Conservation (phyloP, 2,797 vertebrate genomes). For the Catostomus latipinnis region DNA sequence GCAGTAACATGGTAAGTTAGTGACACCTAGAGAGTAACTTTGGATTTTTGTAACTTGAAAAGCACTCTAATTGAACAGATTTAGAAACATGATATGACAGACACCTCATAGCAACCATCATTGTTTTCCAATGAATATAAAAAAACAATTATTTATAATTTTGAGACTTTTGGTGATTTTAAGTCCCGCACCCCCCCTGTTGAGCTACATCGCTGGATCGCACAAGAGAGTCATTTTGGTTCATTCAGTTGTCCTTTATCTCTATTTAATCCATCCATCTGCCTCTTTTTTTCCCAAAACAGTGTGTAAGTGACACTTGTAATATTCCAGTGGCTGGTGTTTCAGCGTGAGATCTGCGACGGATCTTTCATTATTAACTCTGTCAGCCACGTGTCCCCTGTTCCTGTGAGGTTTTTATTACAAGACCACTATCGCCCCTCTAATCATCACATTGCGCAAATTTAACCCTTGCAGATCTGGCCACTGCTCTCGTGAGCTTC, state of each 20-base stretch:
- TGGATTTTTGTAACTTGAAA: not conserved
- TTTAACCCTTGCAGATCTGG: conserved; percentile 72
- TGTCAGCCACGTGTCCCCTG: conserved; percentile 81
- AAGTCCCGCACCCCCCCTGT: not conserved
- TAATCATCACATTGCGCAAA: conserved; percentile 64
- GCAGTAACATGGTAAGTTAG: conserved; percentile 15
- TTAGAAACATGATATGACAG: not conserved
- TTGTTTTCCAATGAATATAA: no score
- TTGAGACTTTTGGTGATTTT: not conserved
- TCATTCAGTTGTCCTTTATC: conserved; percentile 65
- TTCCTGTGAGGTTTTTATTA: conserved; percentile 86
- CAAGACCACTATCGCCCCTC: conserved; percentile 76
- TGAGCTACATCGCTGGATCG: conserved; percentile 4
- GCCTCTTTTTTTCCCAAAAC: conserved; percentile 72
- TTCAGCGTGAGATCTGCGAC: conserved; percentile 81
- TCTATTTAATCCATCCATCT: conserved; percentile 58
- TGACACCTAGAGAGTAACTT: conserved; percentile 23
- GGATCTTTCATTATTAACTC: conserved; percentile 89
- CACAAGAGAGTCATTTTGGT: conserved; percentile 52
- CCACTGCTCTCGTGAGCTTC: not conserved
- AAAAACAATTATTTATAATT: no score
- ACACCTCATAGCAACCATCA: not conserved
- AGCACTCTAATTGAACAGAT: not conserved
- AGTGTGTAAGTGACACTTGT: conserved; percentile 84
- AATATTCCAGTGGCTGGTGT: conserved; percentile 83